Evolutionary conservation across 2,888 invertebrate genomes (phyloP).

Genomic region (Oligia fasciuncula): DNA sequence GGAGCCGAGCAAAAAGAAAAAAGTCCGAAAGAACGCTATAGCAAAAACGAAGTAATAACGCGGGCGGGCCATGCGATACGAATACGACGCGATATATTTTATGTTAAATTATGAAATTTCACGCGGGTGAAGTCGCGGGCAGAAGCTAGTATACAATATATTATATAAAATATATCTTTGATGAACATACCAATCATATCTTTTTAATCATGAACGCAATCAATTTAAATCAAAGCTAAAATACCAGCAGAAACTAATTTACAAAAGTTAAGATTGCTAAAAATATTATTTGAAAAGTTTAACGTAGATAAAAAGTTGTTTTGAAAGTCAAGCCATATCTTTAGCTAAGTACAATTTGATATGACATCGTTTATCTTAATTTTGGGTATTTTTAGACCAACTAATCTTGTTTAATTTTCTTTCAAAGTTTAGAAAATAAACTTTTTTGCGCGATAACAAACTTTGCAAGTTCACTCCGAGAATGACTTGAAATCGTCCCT

Average conservation of each 20-base stretch:
- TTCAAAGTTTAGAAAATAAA: background rate
- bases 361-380: background rate
- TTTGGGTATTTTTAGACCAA: background rate
- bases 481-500: background rate
- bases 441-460: constrained; percentile 13
- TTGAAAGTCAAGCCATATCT: constrained; percentile 17
- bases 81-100: background rate
- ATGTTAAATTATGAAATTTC: too few relatives aligned
- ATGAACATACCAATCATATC: background rate
- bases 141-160: background rate
- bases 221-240: background rate
- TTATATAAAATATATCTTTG: background rate
- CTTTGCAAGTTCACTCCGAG: constrained; percentile 11
- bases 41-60: background rate
- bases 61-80: background rate
- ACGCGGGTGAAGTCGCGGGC: background rate
- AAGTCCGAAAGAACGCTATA: background rate
- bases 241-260: background rate
- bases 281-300: background rate
- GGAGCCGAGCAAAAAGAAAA: background rate
- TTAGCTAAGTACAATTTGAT: constrained; percentile 5
- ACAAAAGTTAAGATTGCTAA: background rate
- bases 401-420: background rate
- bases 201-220: background rate
- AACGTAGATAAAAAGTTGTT: constrained; percentile 33